These are phyloP conservation scores for Nematostella vectensis DNA, from an alignment of 92 coral and sea anemone genomes.

Conservation along the genomic window DNA sequence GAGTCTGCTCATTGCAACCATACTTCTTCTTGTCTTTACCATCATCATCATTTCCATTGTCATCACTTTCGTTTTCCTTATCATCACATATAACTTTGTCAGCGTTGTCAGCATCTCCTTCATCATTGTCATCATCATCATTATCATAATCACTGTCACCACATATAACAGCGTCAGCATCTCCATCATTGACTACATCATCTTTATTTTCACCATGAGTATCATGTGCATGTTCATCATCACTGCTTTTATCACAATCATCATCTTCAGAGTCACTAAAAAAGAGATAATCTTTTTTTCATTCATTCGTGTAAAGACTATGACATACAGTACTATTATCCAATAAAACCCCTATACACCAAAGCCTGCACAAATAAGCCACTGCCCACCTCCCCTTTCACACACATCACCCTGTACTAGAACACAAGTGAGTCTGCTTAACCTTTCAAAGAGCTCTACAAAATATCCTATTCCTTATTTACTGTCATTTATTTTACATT, in stretches of 20 bases:
- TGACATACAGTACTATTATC: no score
- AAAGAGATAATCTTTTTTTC: neutral
- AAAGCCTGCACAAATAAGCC: no score
- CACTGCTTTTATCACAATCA: slow-evolving; percentile 8
- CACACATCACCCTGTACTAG: no score
- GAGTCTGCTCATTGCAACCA: no score
- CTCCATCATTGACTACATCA: slow-evolving; percentile 6
- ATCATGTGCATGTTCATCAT: no score
- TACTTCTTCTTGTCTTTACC: neutral
- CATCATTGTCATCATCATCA: slow-evolving; percentile 3
- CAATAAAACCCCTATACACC: no score
- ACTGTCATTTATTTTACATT: no score
- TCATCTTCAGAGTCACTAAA: slow-evolving; percentile 27
- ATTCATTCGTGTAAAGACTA: slow-evolving; percentile 9
- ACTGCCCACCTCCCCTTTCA: no score
- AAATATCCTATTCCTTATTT: no score
- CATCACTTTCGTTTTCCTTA: no score
- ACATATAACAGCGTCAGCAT: neutral
- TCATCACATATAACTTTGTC: slow-evolving; percentile 8
- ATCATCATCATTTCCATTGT: slow-evolving; percentile 7
- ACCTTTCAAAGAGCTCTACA: no score
- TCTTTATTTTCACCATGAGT: neutral
- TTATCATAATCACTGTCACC: neutral
- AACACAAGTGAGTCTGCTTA: no score
- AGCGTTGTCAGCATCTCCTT: neutral